These are phyloP conservation scores for Xyrauchen texanus DNA, from an alignment of 2,113 vertebrate species.

Conservation along the genomic window DNA sequence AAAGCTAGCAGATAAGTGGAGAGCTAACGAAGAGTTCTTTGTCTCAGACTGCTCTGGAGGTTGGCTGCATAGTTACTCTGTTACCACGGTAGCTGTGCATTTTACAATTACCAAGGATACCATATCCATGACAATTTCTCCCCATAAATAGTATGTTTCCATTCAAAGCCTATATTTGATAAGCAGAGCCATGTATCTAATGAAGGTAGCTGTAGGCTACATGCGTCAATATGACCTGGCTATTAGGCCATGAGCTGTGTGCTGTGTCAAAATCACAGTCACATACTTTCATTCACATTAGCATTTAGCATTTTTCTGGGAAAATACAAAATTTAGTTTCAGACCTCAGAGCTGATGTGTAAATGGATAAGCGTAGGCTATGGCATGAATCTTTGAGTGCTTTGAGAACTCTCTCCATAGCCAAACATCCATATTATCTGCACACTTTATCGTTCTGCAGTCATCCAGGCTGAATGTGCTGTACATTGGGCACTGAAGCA, in stretches of 20 bases:
- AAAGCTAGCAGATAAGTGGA: neutral
- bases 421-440: no score
- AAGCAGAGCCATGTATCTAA: neutral
- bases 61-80: slow-evolving; percentile 37
- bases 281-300: neutral
- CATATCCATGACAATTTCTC: slow-evolving; percentile 57
- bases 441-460: no score
- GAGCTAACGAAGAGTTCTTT: slow-evolving; percentile 5
- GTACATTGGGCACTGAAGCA: no score
- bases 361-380: neutral
- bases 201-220: neutral
- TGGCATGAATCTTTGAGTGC: no score
- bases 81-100: slow-evolving; percentile 45
- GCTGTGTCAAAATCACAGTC: neutral
- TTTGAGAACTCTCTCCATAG: no score
- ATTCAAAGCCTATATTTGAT: neutral
- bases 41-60: neutral
- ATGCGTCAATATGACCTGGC: neutral
- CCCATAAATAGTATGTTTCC: slow-evolving; percentile 4
- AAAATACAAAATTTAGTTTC: neutral
- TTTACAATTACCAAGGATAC: slow-evolving; percentile 51
- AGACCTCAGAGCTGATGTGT: slow-evolving; percentile 6
- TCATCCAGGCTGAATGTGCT: no score
- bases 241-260: neutral
- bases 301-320: neutral